Base-by-base conservation (phyloP, 2,888 invertebrate species). In the Tenodera sinensis region DNA sequence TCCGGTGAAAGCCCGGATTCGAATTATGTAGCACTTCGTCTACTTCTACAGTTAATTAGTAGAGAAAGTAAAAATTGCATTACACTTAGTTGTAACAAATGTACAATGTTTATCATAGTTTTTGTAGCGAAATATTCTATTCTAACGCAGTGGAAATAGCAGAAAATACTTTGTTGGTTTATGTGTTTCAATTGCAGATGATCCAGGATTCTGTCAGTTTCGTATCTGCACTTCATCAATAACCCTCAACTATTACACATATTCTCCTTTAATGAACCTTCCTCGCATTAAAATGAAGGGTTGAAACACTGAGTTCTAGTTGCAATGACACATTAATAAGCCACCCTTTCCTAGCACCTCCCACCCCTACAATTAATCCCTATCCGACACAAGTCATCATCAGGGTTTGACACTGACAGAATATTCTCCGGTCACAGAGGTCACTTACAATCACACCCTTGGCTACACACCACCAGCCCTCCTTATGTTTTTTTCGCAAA, bases 321-420 rank as follows among this genome's bases (percentile, higher is more conserved):
- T 4, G 86, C 28, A 30, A 86, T 28, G 86, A 86, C 81, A 86
- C 81, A 86, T 86, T 54, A 42, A 86, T 81, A 86, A 86, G 28
- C 71, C 54, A 71, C 54, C 54, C 54, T 71, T 71, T 25, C 54
- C 25, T 20, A 25, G 20, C 15, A 15, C 54, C 25, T 25, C 54
- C 54, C 54, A 71, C 54, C 54, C 54, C 54, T 71, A 20, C 54
- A 86, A 86, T 86, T 86, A 86, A 86, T 86, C 86, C 86, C 81
- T 71, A 71, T 71, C 86, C 15, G 6, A 28, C 47, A 25, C 28
- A 28, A 86, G 86, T 71, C 86, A 20, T 86, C 86, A 81, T 85
- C 86, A 47, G 86, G 86, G 81, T 8, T 27, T 81, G 86, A 86
- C 86, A 86, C 81, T 86, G 86, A 86, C 86, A 86, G 81, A 86